Evolutionary conservation across 2,888 invertebrate genomes (phyloP).

Genomic region (Thalpophila matura): DNA sequence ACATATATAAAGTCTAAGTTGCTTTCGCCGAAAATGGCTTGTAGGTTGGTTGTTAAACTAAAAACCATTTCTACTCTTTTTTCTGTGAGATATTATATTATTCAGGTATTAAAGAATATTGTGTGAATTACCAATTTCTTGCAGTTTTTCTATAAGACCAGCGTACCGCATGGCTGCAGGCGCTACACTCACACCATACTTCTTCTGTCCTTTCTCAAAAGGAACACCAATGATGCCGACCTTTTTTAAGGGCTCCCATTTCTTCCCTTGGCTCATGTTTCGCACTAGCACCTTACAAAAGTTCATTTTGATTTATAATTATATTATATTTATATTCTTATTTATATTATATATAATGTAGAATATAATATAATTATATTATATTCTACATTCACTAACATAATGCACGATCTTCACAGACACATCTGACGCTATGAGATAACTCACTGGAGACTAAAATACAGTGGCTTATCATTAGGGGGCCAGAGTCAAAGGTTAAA

Average conservation of each 20-base stretch:
- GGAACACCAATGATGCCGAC: constrained; percentile 95
- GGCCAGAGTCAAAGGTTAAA: constrained; percentile 71
- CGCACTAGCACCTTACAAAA: constrained; percentile 77
- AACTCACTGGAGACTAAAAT: constrained; percentile 63
- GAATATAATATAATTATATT: no score
- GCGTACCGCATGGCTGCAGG: constrained; percentile 92
- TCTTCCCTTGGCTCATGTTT: constrained; percentile 77
- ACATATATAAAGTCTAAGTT: no score
- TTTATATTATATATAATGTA: no score
- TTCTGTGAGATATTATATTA: background rate
- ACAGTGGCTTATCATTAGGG: constrained; percentile 64
- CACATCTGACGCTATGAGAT: constrained; percentile 63
- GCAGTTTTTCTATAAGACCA: constrained; percentile 92
- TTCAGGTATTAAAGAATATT: background rate
- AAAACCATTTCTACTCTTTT: background rate
- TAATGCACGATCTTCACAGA: constrained; percentile 50
- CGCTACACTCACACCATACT: constrained; percentile 93
- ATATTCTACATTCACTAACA: constrained; percentile 49
- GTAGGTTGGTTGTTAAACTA: no score
- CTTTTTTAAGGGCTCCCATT: constrained; percentile 81
- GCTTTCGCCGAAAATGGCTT: no score
- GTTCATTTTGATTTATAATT: constrained; percentile 76
- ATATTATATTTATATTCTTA: no score
- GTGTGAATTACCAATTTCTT: constrained; percentile 90
- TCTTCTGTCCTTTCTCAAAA: constrained; percentile 94